Percentiles rank a stretch among this genome's conserved stretches.
Conservation (phyloP, 2,888 invertebrate species). For the Pogonocherus hispidulus region DNA sequence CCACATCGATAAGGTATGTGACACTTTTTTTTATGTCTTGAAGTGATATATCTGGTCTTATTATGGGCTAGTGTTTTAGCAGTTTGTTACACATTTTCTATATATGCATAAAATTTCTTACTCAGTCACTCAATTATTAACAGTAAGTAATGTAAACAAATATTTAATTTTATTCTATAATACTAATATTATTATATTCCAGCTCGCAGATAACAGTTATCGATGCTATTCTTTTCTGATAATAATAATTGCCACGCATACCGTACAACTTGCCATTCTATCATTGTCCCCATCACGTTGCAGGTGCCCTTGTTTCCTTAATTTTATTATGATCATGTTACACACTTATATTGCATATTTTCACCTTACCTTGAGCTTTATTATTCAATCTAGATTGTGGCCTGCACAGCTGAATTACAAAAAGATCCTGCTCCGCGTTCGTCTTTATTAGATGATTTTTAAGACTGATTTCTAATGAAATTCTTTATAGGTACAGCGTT, state of each 20-base stretch:
- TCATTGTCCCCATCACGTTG: not conserved
- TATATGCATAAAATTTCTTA: no score
- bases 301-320: slow-evolving; percentile 14
- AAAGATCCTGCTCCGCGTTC: not conserved
- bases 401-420: not conserved
- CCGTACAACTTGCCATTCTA: slow-evolving; percentile 1
- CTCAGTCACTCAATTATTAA: no score
- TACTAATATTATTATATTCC: not conserved
- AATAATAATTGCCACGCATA: not conserved
- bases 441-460: not conserved
- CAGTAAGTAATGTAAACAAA: no score
- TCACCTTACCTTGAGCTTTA: slow-evolving; percentile 18
- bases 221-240: not conserved
- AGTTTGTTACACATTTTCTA: no score
- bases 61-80: no score
- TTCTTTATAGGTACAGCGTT: not conserved
- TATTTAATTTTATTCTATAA: not conserved
- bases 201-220: not conserved
- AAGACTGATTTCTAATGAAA: slow-evolving; percentile 14
- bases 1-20: no score
- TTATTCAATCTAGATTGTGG: slow-evolving; percentile 8
- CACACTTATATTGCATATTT: not conserved
- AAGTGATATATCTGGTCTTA: no score
- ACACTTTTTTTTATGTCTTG: no score
- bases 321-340: slow-evolving; percentile 11